A percentile compares a stretch with the other conserved stretches of the same genome.
These are phyloP conservation scores for Graphium colonna DNA, from an alignment of 2,888 invertebrate genomes.

Conservation along the genomic window DNA sequence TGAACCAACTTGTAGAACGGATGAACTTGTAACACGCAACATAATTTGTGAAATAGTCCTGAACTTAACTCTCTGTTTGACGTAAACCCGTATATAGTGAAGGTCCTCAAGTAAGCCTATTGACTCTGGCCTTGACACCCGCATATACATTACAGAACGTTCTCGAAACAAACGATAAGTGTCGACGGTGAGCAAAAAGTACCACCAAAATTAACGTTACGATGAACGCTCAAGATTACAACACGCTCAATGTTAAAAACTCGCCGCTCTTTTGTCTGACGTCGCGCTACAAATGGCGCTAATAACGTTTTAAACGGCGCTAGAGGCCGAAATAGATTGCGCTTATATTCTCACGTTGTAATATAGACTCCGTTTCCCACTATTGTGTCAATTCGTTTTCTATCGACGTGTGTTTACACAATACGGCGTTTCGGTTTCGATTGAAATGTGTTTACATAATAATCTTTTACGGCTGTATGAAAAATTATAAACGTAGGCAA, in stretches of 20 bases:
- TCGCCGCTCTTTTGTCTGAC: constrained; percentile 45
- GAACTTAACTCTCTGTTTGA: too few species aligned
- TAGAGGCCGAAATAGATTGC: constrained; percentile 49
- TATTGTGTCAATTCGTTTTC: constrained; percentile 58
- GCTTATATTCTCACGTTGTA: constrained; percentile 62
- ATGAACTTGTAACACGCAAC: too few species aligned
- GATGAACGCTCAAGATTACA: background rate
- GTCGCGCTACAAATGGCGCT: constrained; percentile 57
- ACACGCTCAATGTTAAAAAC: background rate
- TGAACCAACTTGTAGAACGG: too few species aligned
- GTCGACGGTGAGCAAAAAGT: constrained; percentile 32
- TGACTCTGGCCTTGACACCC: background rate
- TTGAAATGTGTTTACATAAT: background rate
- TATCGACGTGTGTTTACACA: constrained; percentile 15
- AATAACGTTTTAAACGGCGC: constrained; percentile 49
- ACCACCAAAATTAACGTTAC: constrained; percentile 36
- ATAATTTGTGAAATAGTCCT: too few species aligned
- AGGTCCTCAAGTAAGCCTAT: too few species aligned
- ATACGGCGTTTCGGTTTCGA: background rate
- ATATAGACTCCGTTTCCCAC: constrained; percentile 56
- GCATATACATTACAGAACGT: background rate
- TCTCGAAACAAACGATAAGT: background rate
- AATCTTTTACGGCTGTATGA: too few species aligned
- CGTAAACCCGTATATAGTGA: too few species aligned
- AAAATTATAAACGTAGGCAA: too few species aligned